Base-by-base conservation (phyloP, 2,888 invertebrate genomes). In the Incurvaria masculella region DNA sequence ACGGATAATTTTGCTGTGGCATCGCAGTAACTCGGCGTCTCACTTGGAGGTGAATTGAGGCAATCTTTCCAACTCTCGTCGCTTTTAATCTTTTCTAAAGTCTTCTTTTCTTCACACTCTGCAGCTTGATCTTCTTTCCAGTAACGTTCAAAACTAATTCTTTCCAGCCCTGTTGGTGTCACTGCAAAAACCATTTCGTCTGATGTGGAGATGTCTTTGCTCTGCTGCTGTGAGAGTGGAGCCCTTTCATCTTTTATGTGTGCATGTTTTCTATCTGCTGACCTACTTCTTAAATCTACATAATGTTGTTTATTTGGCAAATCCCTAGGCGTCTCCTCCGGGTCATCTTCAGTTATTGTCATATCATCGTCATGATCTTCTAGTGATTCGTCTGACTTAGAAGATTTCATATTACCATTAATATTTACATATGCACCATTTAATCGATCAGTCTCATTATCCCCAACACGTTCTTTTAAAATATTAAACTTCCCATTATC, bases 121-220 rank as follows among this genome's bases (percentile, higher is more conserved):
- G 45, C 41, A 4, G 2, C 14, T 17, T 55, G 54, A 52, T 65
- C 58, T 50, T 74, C 74, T 50, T 72, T 74, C 79, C 79, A 79
- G 53, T 79, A 79, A 45, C 71, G 72, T 50, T 79, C 79, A 8
- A 72, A 79, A 53, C 73, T 79, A n/a, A 79, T 75, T 53, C 79
- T 65, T 58, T 79, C 79, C 55, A 79, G 55, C 0, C 79, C 79
- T 1, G 79, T 79, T 1, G 79, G 79, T 1, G 79, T 79, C 0
- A 79, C 79, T 18, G 79, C 79, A 44, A 79, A 79, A 1, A 79
- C 79, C 79, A 79, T 79, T 66, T 79, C 79, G 39, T 79, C 79
- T 2, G 79, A 79, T 0, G 79, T 79, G 0, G 79, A 79, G 41
- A 79, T 67, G 53, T 79, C 79, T 65, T 70, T 79, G 47, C 79